Evolutionary conservation across 2,797 vertebrate species (phyloP), one percentile per base, ranked within the genome.

Genomic region (Clarias fuscus): DNA sequence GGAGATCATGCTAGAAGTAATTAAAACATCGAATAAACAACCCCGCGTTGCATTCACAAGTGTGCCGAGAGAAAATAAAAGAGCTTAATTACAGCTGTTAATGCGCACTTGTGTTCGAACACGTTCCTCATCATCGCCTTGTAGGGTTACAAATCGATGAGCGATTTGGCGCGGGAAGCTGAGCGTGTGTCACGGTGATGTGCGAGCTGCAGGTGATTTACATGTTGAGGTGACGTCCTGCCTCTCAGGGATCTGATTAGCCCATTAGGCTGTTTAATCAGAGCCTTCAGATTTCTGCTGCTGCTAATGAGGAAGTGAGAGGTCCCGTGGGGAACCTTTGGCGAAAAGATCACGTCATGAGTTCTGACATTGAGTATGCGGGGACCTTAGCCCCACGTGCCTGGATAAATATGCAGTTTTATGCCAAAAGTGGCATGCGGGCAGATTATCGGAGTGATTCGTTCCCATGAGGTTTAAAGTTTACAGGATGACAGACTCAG

Each of bases 121-220:
- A 67, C 62, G n/a, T 10, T 68, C n/a, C 65, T 83, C 81, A 71
- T 71, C 43, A 30, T 70, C 14, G 56, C 65, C 65, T 70, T 58
- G n/a, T 53, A 67, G 79, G n/a, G 3, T 37, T 82, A 56, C 81
- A 82, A 70, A 56, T 40, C 48, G 18, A 58, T 33, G 65, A 58
- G 30, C 15, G 62, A 30, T 30, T 82, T 18, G n/a, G 33, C 1
- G 30, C 18, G 33, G 30, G 61, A 78, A 78, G 40, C 33, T 43
- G 59, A 43, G 37, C 3, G 33, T 2, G 18, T 80, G 18, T 17
- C 8, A 33, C 10, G 65, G 27, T 2, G 79, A 56, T n/a, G 64
- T 82, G 64, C n/a, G 18, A 56, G 30, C 22, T 22, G 48, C 65
- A 71, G 81, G 48, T 83, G 81, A 83, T 83, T 83, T 83, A 58